Evolutionary conservation across 2,888 invertebrate species (phyloP).

Genomic region (Saturnia japonica): DNA sequence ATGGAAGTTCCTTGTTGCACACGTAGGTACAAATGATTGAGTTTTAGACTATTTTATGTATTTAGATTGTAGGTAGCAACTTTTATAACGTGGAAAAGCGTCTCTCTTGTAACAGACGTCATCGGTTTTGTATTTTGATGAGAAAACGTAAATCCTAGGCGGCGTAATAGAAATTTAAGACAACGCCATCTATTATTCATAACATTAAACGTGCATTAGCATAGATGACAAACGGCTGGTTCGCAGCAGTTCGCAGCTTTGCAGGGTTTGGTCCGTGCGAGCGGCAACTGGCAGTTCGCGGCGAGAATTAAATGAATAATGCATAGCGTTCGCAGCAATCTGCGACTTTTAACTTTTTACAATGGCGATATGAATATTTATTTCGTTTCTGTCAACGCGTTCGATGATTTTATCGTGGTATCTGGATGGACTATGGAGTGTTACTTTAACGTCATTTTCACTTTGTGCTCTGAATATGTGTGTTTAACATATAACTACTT

Average conservation of each 20-base stretch:
- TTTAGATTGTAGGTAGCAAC: too few species aligned
- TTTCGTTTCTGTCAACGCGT: slow-evolving; percentile 20
- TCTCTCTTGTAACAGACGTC: neutral
- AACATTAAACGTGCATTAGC: slow-evolving; percentile 18
- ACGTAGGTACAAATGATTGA: too few species aligned
- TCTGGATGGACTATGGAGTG: neutral
- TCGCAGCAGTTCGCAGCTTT: neutral
- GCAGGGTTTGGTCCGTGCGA: neutral
- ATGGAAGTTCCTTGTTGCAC: too few species aligned
- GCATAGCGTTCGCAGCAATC: slow-evolving; percentile 20
- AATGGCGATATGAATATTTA: slow-evolving; percentile 22
- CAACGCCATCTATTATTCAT: slow-evolving; percentile 22
- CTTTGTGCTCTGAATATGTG: neutral
- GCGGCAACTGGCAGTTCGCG: slow-evolving; percentile 16
- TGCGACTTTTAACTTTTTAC: slow-evolving; percentile 22
- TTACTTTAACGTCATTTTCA: neutral
- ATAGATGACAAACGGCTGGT: slow-evolving; percentile 12
- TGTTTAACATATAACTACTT: too few species aligned
- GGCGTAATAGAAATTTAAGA: slow-evolving; percentile 17
- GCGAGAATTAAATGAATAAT: slow-evolving; percentile 22
- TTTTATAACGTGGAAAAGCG: too few species aligned
- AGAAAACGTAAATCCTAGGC: slow-evolving; percentile 6
- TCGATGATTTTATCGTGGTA: slow-evolving; percentile 19
- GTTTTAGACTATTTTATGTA: too few species aligned
- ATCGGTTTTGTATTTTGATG: neutral